phyloP scores from a whole-genome alignment of 2,888 invertebrate species.

The Troilus luridus region DNA sequence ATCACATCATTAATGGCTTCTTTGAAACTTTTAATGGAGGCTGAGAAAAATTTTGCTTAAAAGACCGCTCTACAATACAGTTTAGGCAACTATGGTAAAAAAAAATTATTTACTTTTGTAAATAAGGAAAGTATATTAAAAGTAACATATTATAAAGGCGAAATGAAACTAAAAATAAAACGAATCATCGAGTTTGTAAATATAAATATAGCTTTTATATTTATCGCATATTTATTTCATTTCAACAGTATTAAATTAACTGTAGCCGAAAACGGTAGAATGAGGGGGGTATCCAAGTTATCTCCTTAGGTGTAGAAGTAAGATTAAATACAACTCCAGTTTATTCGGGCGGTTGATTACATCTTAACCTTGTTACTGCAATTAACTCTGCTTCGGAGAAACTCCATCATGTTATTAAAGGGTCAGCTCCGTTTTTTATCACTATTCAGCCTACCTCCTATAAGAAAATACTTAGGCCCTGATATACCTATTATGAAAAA shows the following conservation, averaged over 20 bases:
- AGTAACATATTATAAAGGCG: neutral
- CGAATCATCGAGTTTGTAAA: neutral
- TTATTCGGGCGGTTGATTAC: neutral
- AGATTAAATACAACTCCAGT: neutral
- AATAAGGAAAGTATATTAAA: neutral
- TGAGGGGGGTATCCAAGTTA: neutral
- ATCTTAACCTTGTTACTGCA: conserved; percentile 17
- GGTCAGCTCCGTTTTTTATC: conserved; percentile 9
- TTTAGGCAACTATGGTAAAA: neutral
- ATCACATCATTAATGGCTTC: neutral
- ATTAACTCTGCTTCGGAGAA: neutral
- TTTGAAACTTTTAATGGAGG: neutral
- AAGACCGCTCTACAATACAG: neutral
- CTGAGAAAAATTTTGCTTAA: neutral
- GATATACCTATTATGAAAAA: conserved; percentile 22
- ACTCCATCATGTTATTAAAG: neutral
- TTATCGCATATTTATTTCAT: neutral
- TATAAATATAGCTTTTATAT: neutral
- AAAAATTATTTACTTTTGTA: neutral
- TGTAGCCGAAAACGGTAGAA: neutral
- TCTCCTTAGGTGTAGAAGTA: conserved; percentile 6
- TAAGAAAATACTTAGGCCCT: neutral
- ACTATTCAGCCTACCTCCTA: neutral
- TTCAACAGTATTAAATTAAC: neutral
- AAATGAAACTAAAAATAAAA: neutral